phyloP scores from a whole-genome alignment of 2,113 vertebrate species.

The Muntiacus reevesi region DNA sequence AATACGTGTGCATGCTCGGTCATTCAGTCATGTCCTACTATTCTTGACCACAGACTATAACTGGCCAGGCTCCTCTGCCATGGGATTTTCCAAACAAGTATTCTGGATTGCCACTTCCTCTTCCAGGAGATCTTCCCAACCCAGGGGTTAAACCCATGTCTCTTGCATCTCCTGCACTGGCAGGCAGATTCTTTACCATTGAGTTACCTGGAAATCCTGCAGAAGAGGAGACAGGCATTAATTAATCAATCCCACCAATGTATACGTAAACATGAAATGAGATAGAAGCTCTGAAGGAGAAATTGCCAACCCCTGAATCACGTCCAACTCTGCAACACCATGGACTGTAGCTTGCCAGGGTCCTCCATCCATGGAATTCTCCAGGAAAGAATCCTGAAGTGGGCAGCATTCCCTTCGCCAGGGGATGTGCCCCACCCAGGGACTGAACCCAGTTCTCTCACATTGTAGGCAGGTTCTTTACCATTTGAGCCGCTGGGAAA shows the following conservation, averaged over 20 bases:
- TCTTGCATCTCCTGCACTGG: not conserved
- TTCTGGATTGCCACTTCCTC: not conserved
- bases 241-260: not conserved
- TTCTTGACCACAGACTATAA: not conserved
- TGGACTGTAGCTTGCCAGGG: not conserved
- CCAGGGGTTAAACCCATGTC: not conserved
- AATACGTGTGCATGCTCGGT: not conserved
- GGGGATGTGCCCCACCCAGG: not conserved
- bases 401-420: not conserved
- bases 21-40: not conserved
- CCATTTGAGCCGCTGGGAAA: not conserved
- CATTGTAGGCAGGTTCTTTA: not conserved
- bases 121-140: not conserved
- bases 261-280: not conserved
- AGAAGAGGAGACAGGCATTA: not conserved
- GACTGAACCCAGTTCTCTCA: not conserved
- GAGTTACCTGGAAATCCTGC: not conserved
- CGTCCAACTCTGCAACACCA: not conserved
- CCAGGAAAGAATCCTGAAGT: not conserved
- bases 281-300: not conserved
- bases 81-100: not conserved
- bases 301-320: rapidly evolving
- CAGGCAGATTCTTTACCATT: not conserved
- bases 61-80: not conserved
- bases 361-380: not conserved